Percentiles rank a stretch among this genome's conserved stretches.
These are phyloP conservation scores for Eonycteris spelaea DNA, from an alignment of 2,113 vertebrate species.

Conservation along the genomic window DNA sequence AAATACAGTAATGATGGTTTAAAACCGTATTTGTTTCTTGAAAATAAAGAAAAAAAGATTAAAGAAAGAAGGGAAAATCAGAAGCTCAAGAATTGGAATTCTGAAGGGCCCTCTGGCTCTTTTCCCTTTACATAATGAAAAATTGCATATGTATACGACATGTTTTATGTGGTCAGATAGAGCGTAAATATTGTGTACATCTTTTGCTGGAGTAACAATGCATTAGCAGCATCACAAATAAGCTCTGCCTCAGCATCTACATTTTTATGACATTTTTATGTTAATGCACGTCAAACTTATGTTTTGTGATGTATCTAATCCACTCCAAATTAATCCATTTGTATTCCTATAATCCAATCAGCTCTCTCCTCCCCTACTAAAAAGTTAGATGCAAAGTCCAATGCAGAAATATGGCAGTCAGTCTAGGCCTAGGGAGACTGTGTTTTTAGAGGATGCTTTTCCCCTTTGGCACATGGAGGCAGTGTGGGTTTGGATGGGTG, in stretches of 20 bases:
- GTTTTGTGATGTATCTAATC: slow-evolving; percentile 77
- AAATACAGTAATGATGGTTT: slow-evolving; percentile 87
- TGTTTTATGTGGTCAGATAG: slow-evolving; percentile 86
- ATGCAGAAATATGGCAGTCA: slow-evolving; percentile 9
- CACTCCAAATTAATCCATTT: slow-evolving; percentile 84
- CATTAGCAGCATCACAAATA: slow-evolving; percentile 82
- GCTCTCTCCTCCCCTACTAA: slow-evolving; percentile 50
- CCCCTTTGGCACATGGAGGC: not conserved
- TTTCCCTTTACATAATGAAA: slow-evolving; percentile 82
- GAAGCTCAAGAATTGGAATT: slow-evolving; percentile 73
- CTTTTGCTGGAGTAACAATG: slow-evolving; percentile 81
- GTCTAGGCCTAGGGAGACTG: not conserved
- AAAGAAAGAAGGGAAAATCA: slow-evolving; percentile 74
- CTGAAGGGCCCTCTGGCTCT: slow-evolving; percentile 80
- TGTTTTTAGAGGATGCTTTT: not conserved
- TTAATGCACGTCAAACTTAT: slow-evolving; percentile 80
- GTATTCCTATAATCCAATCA: slow-evolving; percentile 81
- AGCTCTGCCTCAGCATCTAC: slow-evolving; percentile 80
- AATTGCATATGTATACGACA: slow-evolving; percentile 79
- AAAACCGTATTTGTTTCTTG: slow-evolving; percentile 84
- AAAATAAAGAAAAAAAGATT: slow-evolving; percentile 80
- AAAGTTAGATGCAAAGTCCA: slow-evolving; percentile 44
- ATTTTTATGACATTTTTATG: slow-evolving; percentile 82
- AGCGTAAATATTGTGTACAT: slow-evolving; percentile 85
- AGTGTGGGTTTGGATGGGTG: not conserved